Evolutionary conservation across 2,113 vertebrate species (phyloP).

Genomic region (Odontophorus gujanensis): DNA sequence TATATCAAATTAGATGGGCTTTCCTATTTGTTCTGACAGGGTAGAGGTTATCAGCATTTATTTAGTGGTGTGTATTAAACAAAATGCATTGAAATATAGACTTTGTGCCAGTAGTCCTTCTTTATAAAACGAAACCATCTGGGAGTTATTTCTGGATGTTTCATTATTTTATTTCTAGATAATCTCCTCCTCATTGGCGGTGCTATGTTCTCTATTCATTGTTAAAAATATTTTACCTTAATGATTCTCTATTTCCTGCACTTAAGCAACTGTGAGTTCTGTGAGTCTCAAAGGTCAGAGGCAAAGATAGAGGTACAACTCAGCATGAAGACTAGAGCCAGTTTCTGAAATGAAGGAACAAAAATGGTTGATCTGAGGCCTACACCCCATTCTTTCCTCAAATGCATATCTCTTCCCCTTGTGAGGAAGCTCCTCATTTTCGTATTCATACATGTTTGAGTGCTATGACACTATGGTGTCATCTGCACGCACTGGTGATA

Average conservation of each 20-base stretch:
- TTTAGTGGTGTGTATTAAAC: not conserved
- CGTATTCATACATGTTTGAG: not conserved
- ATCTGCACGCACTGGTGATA: not conserved
- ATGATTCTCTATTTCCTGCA: not conserved
- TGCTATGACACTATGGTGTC: fast-evolving
- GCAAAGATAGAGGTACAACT: not conserved
- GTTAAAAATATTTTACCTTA: constrained; percentile 33
- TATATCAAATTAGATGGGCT: not conserved
- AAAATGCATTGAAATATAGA: not conserved
- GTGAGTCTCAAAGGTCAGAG: not conserved
- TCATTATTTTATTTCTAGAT: constrained; percentile 36
- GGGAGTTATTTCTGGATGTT: constrained; percentile 15
- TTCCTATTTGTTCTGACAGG: not conserved
- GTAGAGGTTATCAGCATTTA: not conserved
- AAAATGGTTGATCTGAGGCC: not conserved
- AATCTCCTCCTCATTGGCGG: not conserved
- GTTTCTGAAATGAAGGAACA: not conserved
- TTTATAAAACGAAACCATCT: constrained; percentile 14
- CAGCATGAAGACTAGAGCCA: not conserved
- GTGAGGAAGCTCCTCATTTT: not conserved
- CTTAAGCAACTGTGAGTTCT: not conserved
- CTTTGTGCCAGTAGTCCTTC: not conserved
- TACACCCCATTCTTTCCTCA: fast-evolving
- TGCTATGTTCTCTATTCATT: constrained; percentile 3
- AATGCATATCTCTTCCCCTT: not conserved